Evolutionary conservation across 2,888 invertebrate genomes (phyloP).

Genomic region (Polymixis lichenea): DNA sequence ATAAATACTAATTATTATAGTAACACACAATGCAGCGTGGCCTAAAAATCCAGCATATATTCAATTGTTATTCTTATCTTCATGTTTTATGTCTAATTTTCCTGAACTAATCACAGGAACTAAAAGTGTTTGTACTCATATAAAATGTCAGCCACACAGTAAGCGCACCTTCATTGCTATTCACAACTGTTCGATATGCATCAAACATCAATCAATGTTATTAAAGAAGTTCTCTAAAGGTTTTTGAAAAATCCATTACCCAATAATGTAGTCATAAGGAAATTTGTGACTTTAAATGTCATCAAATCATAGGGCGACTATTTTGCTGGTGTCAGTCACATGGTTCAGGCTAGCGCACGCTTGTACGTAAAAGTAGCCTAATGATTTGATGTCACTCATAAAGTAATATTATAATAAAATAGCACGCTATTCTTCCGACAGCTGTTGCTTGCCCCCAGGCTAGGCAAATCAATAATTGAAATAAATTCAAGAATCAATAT

Average conservation of each 20-base stretch:
- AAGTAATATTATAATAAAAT: neutral
- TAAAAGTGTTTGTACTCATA: constrained; percentile 1
- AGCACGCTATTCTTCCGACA: no score
- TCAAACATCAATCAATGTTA: neutral
- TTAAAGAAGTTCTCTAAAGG: neutral
- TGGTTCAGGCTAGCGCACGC: no score
- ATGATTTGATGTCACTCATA: no score
- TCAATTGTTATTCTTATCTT: neutral
- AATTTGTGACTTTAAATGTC: no score
- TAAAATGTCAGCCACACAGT: neutral
- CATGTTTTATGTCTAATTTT: constrained; percentile 1
- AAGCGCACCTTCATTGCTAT: neutral
- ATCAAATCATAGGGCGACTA: no score
- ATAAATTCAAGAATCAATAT: no score
- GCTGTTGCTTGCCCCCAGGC: neutral
- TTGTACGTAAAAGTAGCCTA: no score
- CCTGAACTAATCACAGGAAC: neutral
- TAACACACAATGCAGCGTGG: no score
- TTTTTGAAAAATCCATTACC: neutral
- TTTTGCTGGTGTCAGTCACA: no score
- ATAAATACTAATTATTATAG: neutral
- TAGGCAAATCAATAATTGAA: neutral
- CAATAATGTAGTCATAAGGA: neutral
- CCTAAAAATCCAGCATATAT: neutral
- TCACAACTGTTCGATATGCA: neutral